These are phyloP conservation scores for Drosophila colorata DNA, from an alignment of 2,888 invertebrate genomes.

Conservation along the genomic window DNA sequence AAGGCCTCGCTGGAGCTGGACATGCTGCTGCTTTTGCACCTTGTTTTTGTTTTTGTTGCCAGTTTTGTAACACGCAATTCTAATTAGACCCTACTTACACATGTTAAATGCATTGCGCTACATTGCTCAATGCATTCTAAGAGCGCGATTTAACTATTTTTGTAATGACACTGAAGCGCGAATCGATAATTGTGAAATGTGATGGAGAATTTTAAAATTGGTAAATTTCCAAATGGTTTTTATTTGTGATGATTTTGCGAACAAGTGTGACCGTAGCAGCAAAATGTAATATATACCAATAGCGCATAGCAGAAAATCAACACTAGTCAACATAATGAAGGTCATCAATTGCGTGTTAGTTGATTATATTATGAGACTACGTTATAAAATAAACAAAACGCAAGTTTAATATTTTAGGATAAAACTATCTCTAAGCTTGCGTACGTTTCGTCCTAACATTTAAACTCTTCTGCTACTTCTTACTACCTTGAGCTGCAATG, in stretches of 20 bases:
- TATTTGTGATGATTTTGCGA: constrained; percentile 68
- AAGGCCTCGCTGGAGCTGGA: constrained; percentile 64
- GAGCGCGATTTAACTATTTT: constrained; percentile 28
- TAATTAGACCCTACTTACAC: constrained; percentile 42
- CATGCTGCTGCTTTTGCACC: constrained; percentile 13
- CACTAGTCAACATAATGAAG: constrained; percentile 39
- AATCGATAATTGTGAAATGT: constrained; percentile 4
- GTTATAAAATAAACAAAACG: background rate
- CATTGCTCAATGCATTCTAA: constrained; percentile 17
- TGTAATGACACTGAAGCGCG: background rate
- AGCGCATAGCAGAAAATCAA: constrained; percentile 8
- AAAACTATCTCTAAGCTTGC: background rate
- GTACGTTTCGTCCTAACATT: background rate
- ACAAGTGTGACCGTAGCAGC: constrained; percentile 47
- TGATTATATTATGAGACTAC: background rate
- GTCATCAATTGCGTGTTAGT: too few species aligned
- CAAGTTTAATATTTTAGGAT: background rate
- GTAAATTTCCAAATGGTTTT: constrained; percentile 48
- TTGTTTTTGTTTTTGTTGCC: constrained; percentile 45
- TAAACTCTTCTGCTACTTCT: background rate
- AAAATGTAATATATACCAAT: constrained; percentile 1
- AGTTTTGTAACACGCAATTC: constrained; percentile 75
- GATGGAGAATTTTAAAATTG: constrained; percentile 10
- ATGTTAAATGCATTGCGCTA: constrained; percentile 37
- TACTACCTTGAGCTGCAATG: background rate